Conservation (phyloP, 1,140 invertebrate species). For the Tetragonula clypearis region DNA sequence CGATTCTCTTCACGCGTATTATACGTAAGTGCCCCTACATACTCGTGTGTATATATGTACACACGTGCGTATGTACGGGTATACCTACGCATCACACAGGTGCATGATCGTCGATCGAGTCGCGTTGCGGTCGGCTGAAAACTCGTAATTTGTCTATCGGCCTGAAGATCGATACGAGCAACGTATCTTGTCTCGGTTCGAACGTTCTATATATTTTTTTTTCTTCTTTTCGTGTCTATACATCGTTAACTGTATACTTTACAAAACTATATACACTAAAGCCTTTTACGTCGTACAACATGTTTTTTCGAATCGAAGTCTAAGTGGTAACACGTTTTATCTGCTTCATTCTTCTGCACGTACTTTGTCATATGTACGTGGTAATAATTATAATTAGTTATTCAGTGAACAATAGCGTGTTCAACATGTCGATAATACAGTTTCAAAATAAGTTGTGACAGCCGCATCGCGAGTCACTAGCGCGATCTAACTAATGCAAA, state of each 20-base stretch:
- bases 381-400: slow-evolving; percentile 39
- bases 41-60: too few species aligned
- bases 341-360: not conserved
- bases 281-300: slow-evolving; percentile 76
- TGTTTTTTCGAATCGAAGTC: slow-evolving; percentile 58
- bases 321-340: slow-evolving; percentile 74
- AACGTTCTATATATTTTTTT: not conserved
- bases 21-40: too few species aligned
- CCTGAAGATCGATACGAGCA: not conserved
- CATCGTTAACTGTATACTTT: slow-evolving; percentile 76
- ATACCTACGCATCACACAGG: not conserved
- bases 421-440: slow-evolving; percentile 64
- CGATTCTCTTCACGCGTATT: not conserved
- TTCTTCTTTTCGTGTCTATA: slow-evolving; percentile 65
- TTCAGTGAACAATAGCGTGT: slow-evolving; percentile 59
- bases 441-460: slow-evolving; percentile 68
- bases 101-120: not conserved
- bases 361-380: slow-evolving; percentile 23
- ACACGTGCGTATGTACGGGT: too few species aligned
- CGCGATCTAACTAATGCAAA: slow-evolving; percentile 71
- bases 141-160: slow-evolving; percentile 12
- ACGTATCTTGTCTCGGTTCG: not conserved
- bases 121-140: slow-evolving; percentile 7
- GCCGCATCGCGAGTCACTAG: slow-evolving; percentile 65
- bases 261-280: slow-evolving; percentile 82